These are phyloP conservation scores for Drosophila parvula DNA, from an alignment of 1,140 invertebrate species.

Conservation along the genomic window DNA sequence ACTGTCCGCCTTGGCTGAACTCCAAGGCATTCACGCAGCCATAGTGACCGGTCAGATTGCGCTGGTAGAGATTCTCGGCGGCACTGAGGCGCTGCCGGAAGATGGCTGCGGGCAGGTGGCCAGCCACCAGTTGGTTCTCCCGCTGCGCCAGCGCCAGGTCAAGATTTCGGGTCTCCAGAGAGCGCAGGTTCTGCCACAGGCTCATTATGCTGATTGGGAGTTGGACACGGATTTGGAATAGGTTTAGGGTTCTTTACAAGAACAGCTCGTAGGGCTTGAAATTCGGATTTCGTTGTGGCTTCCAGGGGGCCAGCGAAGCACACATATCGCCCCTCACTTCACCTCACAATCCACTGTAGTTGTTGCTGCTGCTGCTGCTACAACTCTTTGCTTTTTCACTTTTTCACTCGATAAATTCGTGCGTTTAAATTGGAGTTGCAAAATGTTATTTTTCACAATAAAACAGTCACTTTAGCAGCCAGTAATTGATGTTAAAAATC, in stretches of 20 bases:
- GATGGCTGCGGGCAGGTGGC: slow-evolving; percentile 82
- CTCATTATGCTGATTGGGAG: slow-evolving; percentile 37
- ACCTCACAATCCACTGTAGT: slow-evolving; percentile 2
- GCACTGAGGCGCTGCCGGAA: slow-evolving; percentile 87
- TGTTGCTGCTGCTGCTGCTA: neutral
- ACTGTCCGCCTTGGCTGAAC: slow-evolving; percentile 94
- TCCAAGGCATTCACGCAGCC: slow-evolving; percentile 99
- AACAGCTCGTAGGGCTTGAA: neutral
- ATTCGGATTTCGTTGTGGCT: slow-evolving; percentile 2
- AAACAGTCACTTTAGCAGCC: neutral
- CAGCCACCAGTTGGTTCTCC: slow-evolving; percentile 46
- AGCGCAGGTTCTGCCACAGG: slow-evolving; percentile 24
- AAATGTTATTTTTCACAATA: neutral
- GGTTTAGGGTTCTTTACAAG: neutral
- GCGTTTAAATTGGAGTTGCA: slow-evolving; percentile 1
- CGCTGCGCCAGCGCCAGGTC: slow-evolving; percentile 55
- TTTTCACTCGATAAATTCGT: slow-evolving; percentile 1
- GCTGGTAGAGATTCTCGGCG: slow-evolving; percentile 91
- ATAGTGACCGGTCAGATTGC: slow-evolving; percentile 94
- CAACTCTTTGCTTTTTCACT: neutral
- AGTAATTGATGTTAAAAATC: neutral
- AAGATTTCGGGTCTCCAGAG: slow-evolving; percentile 55
- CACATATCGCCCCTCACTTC: slow-evolving; percentile 25
- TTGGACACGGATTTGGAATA: neutral
- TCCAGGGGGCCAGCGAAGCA: slow-evolving; percentile 26